Conservation (phyloP, 2,797 vertebrate species). For the Euthynnus affinis region DNA sequence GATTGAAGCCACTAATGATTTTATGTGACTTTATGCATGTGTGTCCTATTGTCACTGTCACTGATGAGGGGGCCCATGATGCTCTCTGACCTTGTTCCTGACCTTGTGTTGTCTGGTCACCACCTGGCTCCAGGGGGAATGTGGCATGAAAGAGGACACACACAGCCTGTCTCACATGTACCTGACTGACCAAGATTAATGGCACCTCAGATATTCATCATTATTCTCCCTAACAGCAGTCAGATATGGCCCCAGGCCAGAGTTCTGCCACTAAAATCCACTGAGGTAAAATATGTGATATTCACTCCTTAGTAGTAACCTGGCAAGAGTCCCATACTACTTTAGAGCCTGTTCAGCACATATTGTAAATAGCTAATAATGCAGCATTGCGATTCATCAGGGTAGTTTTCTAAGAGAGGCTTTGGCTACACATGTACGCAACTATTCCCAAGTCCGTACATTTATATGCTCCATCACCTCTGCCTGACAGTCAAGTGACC, state of each 20-base stretch:
- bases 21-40: conserved; percentile 48
- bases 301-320: conserved; percentile 48
- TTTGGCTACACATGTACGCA: conserved; percentile 24
- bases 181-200: conserved; percentile 83
- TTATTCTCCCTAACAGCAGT: conserved; percentile 78
- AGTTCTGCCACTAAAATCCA: conserved; percentile 53
- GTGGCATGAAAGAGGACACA: conserved; percentile 52
- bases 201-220: conserved; percentile 71
- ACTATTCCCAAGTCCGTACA: not conserved
- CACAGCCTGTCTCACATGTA: conserved; percentile 63
- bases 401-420: conserved; percentile 15
- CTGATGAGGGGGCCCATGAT: conserved; percentile 36
- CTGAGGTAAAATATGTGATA: conserved; percentile 50
- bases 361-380: conserved; percentile 32
- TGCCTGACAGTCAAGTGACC: conserved; percentile 44
- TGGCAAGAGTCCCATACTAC: conserved; percentile 38
- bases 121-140: conserved; percentile 77
- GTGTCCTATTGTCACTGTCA: conserved; percentile 52
- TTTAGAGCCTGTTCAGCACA: conserved; percentile 42
- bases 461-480: conserved; percentile 42
- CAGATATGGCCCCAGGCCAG: conserved; percentile 71
- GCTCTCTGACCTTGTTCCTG: conserved; percentile 74
- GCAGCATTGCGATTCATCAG: conserved; percentile 27
- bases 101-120: conserved; percentile 82
- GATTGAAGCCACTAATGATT: conserved; percentile 47